Base-by-base conservation (phyloP, 2,888 invertebrate genomes). In the Eristalis pertinax region DNA sequence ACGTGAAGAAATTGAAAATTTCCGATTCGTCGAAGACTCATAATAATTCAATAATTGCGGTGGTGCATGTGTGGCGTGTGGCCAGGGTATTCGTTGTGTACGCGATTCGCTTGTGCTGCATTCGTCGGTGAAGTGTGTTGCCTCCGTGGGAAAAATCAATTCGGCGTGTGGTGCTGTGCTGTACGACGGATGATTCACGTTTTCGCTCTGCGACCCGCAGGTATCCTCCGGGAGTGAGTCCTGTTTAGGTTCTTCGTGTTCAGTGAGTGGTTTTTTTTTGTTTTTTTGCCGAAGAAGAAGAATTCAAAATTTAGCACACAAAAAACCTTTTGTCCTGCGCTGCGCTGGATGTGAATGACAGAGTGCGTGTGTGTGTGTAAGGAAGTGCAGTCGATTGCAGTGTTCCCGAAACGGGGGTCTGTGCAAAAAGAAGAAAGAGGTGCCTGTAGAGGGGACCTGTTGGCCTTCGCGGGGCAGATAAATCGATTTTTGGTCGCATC, bases 81-180 rank as follows among this genome's bases (percentile, higher is more conserved):
- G 58, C 22, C 67, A 67, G 67, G 15, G 50, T 19, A 72, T 5
- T 29, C 60, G 13, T 26, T 29, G 24, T 35, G 58, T 70, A n/a
- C 60, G 60, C 13, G 15, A n/a, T n/a, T 26, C 13, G 62, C 38
- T 64, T n/a, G 26, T 29, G 65, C 26, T 72, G 58, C 32, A 62
- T 77, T 77, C 38, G 11, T 22, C 64, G 32, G 19, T 38, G 68
- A n/a, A 15, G 13, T 62, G 58, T 72, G 73, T 67, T 83, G 50
- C 50, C 50, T 50, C 50, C 8, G 50, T 70, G 78, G 86, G 86
- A 86, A 86, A 86, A 86, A 86, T 86, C 86, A 86, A 86, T 86
- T 86, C 78, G 62, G 60, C 76, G 24, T 19, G 60, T n/a, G 50
- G 38, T 15, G 50, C 60, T 26, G 38, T 15, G 50, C 60, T 26